phyloP scores from a whole-genome alignment of 2,113 vertebrate species.

The Elephantulus edwardii region DNA sequence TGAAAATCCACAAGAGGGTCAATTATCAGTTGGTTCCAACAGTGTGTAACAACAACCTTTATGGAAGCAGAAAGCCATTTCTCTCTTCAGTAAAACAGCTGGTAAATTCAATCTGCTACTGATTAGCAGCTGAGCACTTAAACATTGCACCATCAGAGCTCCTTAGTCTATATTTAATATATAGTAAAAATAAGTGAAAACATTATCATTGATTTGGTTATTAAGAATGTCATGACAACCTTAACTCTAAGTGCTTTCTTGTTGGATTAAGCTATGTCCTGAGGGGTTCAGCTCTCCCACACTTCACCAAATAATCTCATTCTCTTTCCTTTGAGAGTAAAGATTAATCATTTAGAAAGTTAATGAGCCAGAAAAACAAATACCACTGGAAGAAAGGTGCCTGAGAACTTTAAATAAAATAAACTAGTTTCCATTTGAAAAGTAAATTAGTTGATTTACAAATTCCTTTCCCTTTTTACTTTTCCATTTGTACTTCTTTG shows the following conservation, averaged over 20 bases:
- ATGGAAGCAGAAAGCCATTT: no score
- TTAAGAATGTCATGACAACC: slow-evolving; percentile 37
- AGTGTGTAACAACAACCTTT: no score
- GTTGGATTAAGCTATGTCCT: slow-evolving; percentile 58
- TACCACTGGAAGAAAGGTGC: slow-evolving; percentile 55
- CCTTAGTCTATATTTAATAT: neutral
- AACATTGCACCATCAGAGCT: neutral
- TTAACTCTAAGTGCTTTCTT: slow-evolving; percentile 17
- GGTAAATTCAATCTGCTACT: neutral
- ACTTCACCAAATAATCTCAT: slow-evolving; percentile 63
- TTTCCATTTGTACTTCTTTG: neutral
- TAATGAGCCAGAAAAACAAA: slow-evolving; percentile 74
- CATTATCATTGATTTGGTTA: slow-evolving; percentile 36
- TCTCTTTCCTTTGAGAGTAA: slow-evolving; percentile 62
- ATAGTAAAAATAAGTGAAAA: slow-evolving; percentile 29
- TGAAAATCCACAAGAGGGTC: no score
- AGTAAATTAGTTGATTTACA: slow-evolving; percentile 58
- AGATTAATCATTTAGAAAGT: slow-evolving; percentile 72
- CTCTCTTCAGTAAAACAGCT: no score
- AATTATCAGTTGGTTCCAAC: no score
- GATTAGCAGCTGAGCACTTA: neutral
- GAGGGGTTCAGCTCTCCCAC: slow-evolving; percentile 38
- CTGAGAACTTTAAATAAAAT: slow-evolving; percentile 71
- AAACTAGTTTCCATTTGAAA: slow-evolving; percentile 70
- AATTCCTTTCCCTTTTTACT: neutral